These are phyloP conservation scores for Siphamia tubifer DNA, from an alignment of 2,113 vertebrate genomes.

Conservation along the genomic window DNA sequence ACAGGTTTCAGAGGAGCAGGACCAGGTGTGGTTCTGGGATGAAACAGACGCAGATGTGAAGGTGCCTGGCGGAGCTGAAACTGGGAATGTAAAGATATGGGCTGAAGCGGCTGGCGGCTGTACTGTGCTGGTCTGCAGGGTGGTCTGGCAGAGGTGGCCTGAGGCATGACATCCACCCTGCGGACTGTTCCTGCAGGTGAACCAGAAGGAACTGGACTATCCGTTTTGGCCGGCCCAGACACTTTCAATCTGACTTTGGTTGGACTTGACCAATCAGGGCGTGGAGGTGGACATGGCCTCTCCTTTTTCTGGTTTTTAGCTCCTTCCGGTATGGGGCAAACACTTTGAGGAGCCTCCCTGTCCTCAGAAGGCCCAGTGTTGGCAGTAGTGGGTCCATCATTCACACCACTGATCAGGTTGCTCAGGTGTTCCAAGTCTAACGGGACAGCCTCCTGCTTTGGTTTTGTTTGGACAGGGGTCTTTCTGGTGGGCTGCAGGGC, in stretches of 20 bases:
- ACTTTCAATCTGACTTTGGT: constrained; percentile 57
- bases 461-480: background rate
- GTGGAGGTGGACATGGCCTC: constrained; percentile 7
- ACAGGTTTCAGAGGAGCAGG: constrained; percentile 56
- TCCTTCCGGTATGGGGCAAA: background rate
- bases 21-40: background rate
- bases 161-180: constrained; percentile 91
- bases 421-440: constrained; percentile 89
- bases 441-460: constrained; percentile 51
- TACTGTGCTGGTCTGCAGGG: constrained; percentile 50
- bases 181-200: constrained; percentile 76
- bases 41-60: constrained; percentile 38
- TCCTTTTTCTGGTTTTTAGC: constrained; percentile 19
- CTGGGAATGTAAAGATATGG: constrained; percentile 44
- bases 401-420: constrained; percentile 87
- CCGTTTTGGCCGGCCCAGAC: background rate
- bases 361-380: background rate
- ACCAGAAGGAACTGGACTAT: constrained; percentile 29
- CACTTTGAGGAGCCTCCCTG: background rate
- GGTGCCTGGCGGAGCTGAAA: constrained; percentile 19
- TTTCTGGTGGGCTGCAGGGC: constrained; percentile 74
- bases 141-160: constrained; percentile 40
- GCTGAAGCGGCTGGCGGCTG: constrained; percentile 47
- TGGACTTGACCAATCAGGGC: constrained; percentile 26
- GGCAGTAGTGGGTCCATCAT: constrained; percentile 47